Base-by-base conservation (phyloP, 2,888 invertebrate genomes). In the Teinopalpus imperialis region DNA sequence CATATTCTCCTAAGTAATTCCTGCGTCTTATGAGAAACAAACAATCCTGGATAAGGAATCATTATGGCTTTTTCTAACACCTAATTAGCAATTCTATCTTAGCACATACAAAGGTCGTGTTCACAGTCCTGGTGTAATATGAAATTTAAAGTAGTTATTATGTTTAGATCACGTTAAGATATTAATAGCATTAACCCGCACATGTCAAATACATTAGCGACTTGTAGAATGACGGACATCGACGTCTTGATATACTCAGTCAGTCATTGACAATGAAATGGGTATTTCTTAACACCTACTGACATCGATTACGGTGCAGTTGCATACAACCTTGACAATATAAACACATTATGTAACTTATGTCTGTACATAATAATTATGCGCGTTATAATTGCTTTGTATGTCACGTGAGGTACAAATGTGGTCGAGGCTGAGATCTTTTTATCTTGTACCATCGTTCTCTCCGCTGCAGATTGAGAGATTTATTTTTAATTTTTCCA, bases 311-410 rank as follows among this genome's bases (percentile, higher is more conserved):
- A 30, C 34, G 16, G 12, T 34, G 32, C 32, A 24, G 10, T 8
- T 12, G 23, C 9, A 9, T 24, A 7, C 12, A 26, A 32, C 39
- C 32, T 32, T 45, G 44, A 42, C 26, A 39, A 32, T 24, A 32
- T 21, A 39, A 36, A 16, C 16, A 37, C 12, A 18, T 45, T 26
- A 39, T 39, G 44, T 39, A 45, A 45, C n/a, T n/a, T n/a, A n/a
- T n/a, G n/a, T 27, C 2, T 29, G 30, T 23, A 21, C 30, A 29
- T 29, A 5, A 31, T 20, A 12, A 32, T 39, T 31, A 45, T 32
- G 23, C 43, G 29, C 23, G 9, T 27, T 26, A 9, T 32, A 39
- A 18, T 32, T 36, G 24, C 5, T 18, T n/a, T 8, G 8, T 16
- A 10, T 12, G 24, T 41, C 30, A 31, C 31, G 40, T 41, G 40